These are phyloP conservation scores for Pogonomyrmex barbatus DNA, from an alignment of 1,140 invertebrate genomes.

Conservation along the genomic window DNA sequence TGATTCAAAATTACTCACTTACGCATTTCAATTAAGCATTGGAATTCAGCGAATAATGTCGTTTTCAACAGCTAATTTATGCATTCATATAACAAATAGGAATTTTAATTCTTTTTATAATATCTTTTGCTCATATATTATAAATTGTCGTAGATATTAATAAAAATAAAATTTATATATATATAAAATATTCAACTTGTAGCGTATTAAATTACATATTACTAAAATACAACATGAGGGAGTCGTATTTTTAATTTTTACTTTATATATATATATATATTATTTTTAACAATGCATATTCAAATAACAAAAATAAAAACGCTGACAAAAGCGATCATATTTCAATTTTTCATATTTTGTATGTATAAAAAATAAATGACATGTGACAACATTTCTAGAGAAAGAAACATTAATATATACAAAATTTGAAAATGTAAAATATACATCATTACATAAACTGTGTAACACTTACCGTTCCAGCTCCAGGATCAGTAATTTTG, in stretches of 20 bases:
- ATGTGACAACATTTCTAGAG: not conserved
- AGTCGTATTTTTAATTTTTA: slow-evolving; percentile 10
- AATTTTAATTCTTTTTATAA: slow-evolving; percentile 11
- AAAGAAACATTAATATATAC: not conserved
- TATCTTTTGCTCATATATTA: too few relatives aligned
- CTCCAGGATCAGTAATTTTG: slow-evolving; percentile 89
- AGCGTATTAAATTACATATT: not conserved
- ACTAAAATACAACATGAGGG: not conserved
- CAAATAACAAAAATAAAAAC: not conserved
- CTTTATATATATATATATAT: too few relatives aligned
- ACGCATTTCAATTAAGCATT: slow-evolving; percentile 44
- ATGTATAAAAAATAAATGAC: not conserved
- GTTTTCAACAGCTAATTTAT: not conserved
- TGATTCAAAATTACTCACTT: slow-evolving; percentile 45
- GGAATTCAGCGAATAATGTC: not conserved
- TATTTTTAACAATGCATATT: slow-evolving; percentile 19
- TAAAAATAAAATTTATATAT: not conserved
- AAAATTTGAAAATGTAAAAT: not conserved
- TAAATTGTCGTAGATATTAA: slow-evolving; percentile 19
- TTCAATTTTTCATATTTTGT: not conserved
- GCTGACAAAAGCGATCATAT: not conserved
- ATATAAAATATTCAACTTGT: not conserved
- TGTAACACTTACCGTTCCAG: slow-evolving; percentile 89
- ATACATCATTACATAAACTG: slow-evolving; percentile 30
- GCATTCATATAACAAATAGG: not conserved